Evolutionary conservation across 2,113 vertebrate genomes (phyloP).

Genomic region (Meles meles): DNA sequence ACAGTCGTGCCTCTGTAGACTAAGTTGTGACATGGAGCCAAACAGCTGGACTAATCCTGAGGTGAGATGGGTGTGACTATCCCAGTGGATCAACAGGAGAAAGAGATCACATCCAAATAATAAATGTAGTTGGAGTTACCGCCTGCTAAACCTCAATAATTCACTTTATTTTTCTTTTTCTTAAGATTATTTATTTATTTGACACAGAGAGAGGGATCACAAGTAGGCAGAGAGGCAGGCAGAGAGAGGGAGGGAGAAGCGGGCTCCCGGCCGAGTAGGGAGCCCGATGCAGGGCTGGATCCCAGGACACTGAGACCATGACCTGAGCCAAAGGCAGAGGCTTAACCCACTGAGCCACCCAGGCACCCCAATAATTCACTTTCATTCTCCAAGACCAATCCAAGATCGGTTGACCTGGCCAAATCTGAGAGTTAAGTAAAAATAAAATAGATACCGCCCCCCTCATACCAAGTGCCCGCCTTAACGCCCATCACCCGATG

Average conservation of each 20-base stretch:
- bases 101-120: neutral
- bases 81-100: neutral
- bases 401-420: neutral
- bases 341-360: too few species aligned
- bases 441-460: neutral
- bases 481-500: too few species aligned
- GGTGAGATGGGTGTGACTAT: neutral
- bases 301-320: too few species aligned
- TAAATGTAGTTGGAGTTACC: neutral
- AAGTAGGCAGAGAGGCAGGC: too few species aligned
- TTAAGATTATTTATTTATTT: too few species aligned
- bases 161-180: neutral
- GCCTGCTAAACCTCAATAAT: neutral
- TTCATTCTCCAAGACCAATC: neutral
- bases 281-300: too few species aligned
- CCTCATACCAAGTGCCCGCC: neutral
- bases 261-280: too few species aligned
- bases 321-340: too few species aligned
- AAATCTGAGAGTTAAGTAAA: neutral
- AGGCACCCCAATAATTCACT: neutral
- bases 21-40: neutral
- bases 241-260: too few species aligned
- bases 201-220: too few species aligned
- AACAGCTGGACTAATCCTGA: neutral
- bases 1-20: neutral